Conservation (phyloP, 2,888 invertebrate species). For the Syritta pipiens region DNA sequence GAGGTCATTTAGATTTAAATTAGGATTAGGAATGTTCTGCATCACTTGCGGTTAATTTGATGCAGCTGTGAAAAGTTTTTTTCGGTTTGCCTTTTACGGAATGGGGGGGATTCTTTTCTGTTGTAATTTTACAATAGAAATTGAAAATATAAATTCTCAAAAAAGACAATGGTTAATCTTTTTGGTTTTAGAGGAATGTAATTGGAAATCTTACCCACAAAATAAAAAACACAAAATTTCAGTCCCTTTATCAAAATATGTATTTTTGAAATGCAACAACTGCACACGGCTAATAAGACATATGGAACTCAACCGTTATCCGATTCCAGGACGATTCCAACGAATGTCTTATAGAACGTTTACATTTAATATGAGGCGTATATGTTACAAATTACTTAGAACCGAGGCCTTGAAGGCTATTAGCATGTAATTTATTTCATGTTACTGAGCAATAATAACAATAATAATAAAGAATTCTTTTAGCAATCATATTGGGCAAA, state of each 20-base stretch:
- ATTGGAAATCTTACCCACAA: slow-evolving; percentile 3
- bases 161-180: too few species aligned
- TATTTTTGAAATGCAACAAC: slow-evolving; percentile 11
- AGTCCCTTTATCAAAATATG: not conserved
- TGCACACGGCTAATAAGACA: slow-evolving; percentile 19
- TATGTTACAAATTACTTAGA: too few species aligned
- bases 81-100: not conserved
- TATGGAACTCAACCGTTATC: slow-evolving; percentile 42
- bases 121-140: too few species aligned
- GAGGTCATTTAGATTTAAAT: slow-evolving; percentile 43
- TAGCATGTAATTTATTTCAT: too few species aligned
- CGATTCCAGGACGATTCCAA: slow-evolving; percentile 7
- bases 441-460: too few species aligned
- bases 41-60: slow-evolving; percentile 24
- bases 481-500: too few species aligned
- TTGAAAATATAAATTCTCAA: not conserved
- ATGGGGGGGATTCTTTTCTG: too few species aligned
- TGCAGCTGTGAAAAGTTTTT: not conserved
- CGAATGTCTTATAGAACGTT: not conserved
- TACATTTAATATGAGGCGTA: too few species aligned
- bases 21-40: slow-evolving; percentile 17
- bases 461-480: too few species aligned
- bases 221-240: not conserved
- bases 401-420: too few species aligned
- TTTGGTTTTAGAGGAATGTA: not conserved